These are phyloP conservation scores for Microcaecilia unicolor DNA, from an alignment of 2,797 vertebrate species.

Conservation along the genomic window DNA sequence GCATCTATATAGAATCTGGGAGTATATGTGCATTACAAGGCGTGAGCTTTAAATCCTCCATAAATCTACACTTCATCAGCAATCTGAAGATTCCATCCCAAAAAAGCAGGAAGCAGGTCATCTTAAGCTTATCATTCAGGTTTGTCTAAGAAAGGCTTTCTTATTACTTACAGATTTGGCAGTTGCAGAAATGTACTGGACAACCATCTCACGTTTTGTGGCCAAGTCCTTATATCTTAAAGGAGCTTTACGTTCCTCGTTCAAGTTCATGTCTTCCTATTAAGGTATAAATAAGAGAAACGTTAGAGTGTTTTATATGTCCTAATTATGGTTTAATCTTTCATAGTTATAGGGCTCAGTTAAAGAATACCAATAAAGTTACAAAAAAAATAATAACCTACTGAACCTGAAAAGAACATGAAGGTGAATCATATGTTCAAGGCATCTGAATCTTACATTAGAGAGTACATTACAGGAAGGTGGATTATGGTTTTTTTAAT, in stretches of 20 bases:
- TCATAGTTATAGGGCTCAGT: not conserved
- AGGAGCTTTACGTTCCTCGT: slow-evolving; percentile 91
- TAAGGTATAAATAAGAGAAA: slow-evolving; percentile 10
- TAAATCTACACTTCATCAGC: slow-evolving; percentile 3
- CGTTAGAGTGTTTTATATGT: not conserved
- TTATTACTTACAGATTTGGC: slow-evolving; percentile 90
- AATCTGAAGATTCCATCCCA: slow-evolving; percentile 43
- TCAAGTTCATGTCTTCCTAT: slow-evolving; percentile 98
- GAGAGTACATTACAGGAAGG: too few relatives aligned
- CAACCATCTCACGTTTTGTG: slow-evolving; percentile 95
- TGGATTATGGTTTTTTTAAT: too few relatives aligned
- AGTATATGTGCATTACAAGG: slow-evolving; percentile 12
- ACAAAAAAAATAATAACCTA: too few relatives aligned
- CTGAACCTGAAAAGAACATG: not conserved
- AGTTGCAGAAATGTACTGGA: slow-evolving; percentile 95
- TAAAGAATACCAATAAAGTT: too few relatives aligned
- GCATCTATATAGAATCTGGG: too few relatives aligned
- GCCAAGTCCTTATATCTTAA: slow-evolving; percentile 85
- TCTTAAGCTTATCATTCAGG: slow-evolving; percentile 40
- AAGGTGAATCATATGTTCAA: too few relatives aligned
- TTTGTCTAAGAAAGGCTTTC: slow-evolving; percentile 5
- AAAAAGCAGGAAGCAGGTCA: slow-evolving; percentile 26
- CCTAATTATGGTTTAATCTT: not conserved
- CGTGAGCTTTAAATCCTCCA: slow-evolving; percentile 10
- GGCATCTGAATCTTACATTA: too few relatives aligned